Base-by-base conservation (phyloP, 2,888 invertebrate species). In the Spodoptera exigua region DNA sequence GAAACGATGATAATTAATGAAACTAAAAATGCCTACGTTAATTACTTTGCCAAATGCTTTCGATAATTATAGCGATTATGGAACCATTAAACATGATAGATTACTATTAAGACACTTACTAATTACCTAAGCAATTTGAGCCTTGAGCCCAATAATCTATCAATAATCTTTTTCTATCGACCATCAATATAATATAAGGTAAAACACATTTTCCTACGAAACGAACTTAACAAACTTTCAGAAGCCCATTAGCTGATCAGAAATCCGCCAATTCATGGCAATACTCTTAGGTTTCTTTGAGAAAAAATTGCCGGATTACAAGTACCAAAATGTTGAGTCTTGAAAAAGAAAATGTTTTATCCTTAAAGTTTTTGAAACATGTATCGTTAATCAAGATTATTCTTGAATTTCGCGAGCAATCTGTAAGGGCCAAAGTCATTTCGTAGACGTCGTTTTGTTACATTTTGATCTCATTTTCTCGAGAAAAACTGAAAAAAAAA, bases 211-310 rank as follows among this genome's bases (percentile, higher is more conserved):
- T 56, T 39, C 40, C 12, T n/a, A 34, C 3, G 32, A n/a, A 14
- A 36, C 9, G 17, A 47, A 14, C 57, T 58, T 46, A 62, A 18
- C 40, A 57, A 67, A 69, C 57, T 70, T 66, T 53, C 35, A 48
- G 51, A 45, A 47, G 43, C 35, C 69, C 70, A 78, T 80, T 73
- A 78, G 51, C 60, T 64, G 49, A 76, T 75, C 62, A 62, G 45
- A 49, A 60, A 57, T 65, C 51, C 55, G 60, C 51, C 43, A 47
- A 60, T 70, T 79, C 80, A 74, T 69, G 43, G 45, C 36, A 49
- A 48, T 60, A 68, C 46, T 45, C 54, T 43, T 2, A 4, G 3
- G 34, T 18, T 3, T 27, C 37, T 17, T 27, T 59, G 4, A 13
- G 18, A 27, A 32, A 35, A 52, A 21, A 18, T 27, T 0, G 12